These are phyloP conservation scores for Acanthococcus lagerstroemiae DNA, from an alignment of 2,888 invertebrate genomes.

Conservation along the genomic window DNA sequence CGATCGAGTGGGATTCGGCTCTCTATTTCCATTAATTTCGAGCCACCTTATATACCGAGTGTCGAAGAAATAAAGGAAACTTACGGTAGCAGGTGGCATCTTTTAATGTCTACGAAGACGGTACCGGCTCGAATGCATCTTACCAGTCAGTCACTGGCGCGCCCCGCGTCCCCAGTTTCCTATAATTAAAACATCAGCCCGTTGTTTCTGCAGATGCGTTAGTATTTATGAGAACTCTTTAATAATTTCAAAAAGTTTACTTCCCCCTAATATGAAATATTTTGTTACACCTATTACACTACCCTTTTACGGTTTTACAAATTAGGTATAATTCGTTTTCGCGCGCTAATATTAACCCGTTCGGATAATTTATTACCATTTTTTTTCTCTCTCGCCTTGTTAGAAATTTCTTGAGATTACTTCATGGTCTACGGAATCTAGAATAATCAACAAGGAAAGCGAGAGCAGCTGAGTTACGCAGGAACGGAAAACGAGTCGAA, in stretches of 20 bases:
- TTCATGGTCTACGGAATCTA: no score
- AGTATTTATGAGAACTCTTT: conserved; percentile 30
- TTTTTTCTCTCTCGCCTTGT: not conserved
- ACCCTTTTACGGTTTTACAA: conserved; percentile 23
- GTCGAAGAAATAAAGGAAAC: conserved; percentile 16
- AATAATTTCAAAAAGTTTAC: conserved; percentile 22
- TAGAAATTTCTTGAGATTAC: no score
- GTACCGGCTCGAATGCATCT: conserved; percentile 19
- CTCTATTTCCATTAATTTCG: not conserved
- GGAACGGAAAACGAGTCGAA: no score
- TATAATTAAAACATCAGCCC: conserved; percentile 30
- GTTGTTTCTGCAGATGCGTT: conserved; percentile 27
- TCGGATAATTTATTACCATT: not conserved
- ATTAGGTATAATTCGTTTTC: conserved; percentile 25
- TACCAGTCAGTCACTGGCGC: conserved; percentile 13
- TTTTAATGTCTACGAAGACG: conserved; percentile 24
- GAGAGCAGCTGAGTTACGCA: no score
- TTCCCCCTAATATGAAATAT: conserved; percentile 4
- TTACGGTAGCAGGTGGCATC: conserved; percentile 26
- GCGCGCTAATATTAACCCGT: conserved; percentile 19
- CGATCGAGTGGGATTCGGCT: no score
- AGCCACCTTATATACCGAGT: conserved; percentile 4
- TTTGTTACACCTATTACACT: conserved; percentile 20
- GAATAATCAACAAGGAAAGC: no score
- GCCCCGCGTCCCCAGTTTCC: conserved; percentile 20